Evolutionary conservation across 2,113 vertebrate species (phyloP), one percentile per base, ranked within the genome.

Genomic region (Miniopterus natalensis): DNA sequence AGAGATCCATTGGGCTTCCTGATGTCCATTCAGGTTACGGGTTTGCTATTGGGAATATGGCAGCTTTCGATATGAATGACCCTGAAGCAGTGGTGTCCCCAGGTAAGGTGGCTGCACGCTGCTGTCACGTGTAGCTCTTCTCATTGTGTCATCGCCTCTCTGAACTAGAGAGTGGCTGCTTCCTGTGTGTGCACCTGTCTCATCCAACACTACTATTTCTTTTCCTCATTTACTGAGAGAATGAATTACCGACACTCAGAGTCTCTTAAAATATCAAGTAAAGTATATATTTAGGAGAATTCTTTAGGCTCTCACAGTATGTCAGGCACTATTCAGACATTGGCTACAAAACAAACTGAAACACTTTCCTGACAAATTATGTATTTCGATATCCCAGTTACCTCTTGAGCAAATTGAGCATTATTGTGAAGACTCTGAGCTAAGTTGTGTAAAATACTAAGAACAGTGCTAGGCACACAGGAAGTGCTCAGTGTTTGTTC

Each of bases 1-100:
- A 99, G 99, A 98, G 97, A 92, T 99, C 99, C 74, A 99, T 99
- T 94, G 99, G 99, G 0, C 99, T 99, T 59, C 99, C 99, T 0
- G 99, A 99, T 96, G 99, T 99, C 84, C 99, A 99, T 97, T 99
- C 99, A 0, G 99, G 99, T 8, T 99, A 99, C 47, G 99, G 99
- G 0, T 99, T 99, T 95, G 99, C 99, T 27, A 99, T 99, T 90
- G 99, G 99, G 57, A 99, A 99, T 97, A 99, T 99, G 99, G 99
- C 99, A 29, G 99, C 99, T 57, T 99, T 99, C 93, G 99, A 99
- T 95, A 99, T 99, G 99, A 98, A 95, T 85, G 96, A 99, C 95
- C 99, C 99, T 0, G 98, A 99, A 14, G 99, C 99, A 14, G 99
- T 99, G 15, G 99, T 99, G 61, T 99, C 99, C 63, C 99, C 99